A percentile compares a stretch with the other conserved stretches of the same genome.
phyloP scores from a whole-genome alignment of 1,140 invertebrate genomes.

The Nephotettix cincticeps region DNA sequence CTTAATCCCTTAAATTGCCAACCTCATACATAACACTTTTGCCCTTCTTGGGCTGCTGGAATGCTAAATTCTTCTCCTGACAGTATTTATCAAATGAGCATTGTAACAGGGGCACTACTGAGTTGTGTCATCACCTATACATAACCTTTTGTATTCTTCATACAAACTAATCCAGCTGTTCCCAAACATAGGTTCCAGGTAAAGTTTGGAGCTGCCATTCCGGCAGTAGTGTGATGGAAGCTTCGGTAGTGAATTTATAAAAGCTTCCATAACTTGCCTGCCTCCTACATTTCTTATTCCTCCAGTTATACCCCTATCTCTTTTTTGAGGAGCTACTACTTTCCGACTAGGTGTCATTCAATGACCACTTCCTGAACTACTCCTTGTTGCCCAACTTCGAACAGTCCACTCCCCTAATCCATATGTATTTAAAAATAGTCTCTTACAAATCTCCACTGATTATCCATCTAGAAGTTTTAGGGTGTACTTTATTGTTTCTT shows the following conservation, averaged over 20 bases:
- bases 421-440: slow-evolving; percentile 16
- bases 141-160: slow-evolving; percentile 14
- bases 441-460: slow-evolving; percentile 8
- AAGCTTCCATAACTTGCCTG: neutral
- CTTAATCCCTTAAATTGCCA: slow-evolving; percentile 34
- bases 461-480: slow-evolving; percentile 13
- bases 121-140: neutral
- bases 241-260: slow-evolving; percentile 25
- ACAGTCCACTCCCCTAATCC: slow-evolving; percentile 20
- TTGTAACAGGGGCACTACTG: neutral
- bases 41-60: slow-evolving; percentile 40
- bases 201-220: slow-evolving; percentile 22
- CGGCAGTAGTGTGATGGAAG: slow-evolving; percentile 28
- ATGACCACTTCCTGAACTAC: slow-evolving; percentile 15
- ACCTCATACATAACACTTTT: slow-evolving; percentile 36
- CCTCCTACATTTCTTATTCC: slow-evolving; percentile 5
- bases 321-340: neutral
- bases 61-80: slow-evolving; percentile 34
- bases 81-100: slow-evolving; percentile 11
- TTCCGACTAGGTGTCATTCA: slow-evolving; percentile 20
- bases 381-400: slow-evolving; percentile 5
- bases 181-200: slow-evolving; percentile 27
- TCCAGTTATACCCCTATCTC: neutral
- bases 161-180: slow-evolving; percentile 13
- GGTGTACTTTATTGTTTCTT: slow-evolving; percentile 14